Conservation (phyloP, 2,888 invertebrate species). For the Pachycephus smyrnensis region DNA sequence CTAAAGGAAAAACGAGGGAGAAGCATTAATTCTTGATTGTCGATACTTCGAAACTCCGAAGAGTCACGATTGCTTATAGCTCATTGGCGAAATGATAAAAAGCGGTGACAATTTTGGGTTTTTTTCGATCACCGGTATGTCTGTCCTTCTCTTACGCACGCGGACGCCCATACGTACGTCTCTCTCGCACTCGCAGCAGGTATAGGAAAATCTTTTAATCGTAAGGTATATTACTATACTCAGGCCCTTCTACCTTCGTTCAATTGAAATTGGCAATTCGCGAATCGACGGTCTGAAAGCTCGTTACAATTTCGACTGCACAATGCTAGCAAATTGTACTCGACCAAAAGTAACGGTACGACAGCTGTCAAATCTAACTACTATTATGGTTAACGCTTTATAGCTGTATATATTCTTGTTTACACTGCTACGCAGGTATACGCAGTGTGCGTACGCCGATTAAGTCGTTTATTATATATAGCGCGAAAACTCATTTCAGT, state of each 20-base stretch:
- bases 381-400: background rate
- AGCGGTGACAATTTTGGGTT: too few species aligned
- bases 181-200: too few species aligned
- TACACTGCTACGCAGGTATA: background rate
- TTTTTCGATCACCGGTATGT: too few species aligned
- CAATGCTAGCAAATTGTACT: background rate
- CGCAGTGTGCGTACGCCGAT: background rate
- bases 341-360: background rate
- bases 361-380: background rate
- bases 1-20: too few species aligned
- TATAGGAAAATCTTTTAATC: too few species aligned
- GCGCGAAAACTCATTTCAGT: background rate
- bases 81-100: too few species aligned
- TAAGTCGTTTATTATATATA: background rate
- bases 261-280: background rate
- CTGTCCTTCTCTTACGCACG: too few species aligned
- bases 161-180: too few species aligned
- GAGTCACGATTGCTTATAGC: too few species aligned
- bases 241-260: background rate
- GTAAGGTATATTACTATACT: too few species aligned
- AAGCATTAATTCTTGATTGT: too few species aligned
- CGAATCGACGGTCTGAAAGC: background rate
- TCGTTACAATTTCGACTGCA: background rate
- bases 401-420: background rate
- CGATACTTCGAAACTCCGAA: too few species aligned